phyloP scores from a whole-genome alignment of 2,888 invertebrate species.

The Meiosimyza decipiens region DNA sequence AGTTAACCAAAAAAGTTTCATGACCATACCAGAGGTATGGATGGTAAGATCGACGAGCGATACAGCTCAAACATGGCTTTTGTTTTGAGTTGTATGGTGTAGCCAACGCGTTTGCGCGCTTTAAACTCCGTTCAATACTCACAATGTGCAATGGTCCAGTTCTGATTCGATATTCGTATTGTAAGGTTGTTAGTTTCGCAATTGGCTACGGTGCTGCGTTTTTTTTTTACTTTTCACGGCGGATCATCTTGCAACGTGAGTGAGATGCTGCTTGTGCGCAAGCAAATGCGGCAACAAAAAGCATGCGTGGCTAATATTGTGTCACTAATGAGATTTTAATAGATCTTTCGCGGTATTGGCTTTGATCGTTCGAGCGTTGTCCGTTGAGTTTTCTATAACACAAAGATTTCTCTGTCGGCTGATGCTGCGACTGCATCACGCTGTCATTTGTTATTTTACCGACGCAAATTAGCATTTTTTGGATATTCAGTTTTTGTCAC shows the following conservation, averaged over 20 bases:
- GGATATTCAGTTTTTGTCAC: conserved; percentile 42
- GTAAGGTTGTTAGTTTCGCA: conserved; percentile 36
- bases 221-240: not conserved
- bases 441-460: conserved; percentile 13
- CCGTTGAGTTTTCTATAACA: conserved; percentile 1
- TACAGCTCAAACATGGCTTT: conserved; percentile 17
- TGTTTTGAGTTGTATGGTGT: not conserved
- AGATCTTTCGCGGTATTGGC: conserved; percentile 35
- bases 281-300: not conserved
- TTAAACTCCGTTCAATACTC: conserved; percentile 37
- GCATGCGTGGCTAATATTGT: conserved; percentile 42
- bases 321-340: conserved; percentile 58
- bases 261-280: not conserved
- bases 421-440: no score
- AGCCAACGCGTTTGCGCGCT: conserved; percentile 1
- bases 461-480: conserved; percentile 39
- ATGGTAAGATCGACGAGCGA: not conserved
- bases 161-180: conserved; percentile 46
- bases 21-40: not conserved
- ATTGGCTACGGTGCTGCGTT: not conserved
- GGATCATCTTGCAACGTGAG: not conserved
- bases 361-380: conserved; percentile 17
- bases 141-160: conserved; percentile 42
- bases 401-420: conserved; percentile 8
- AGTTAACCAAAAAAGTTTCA: not conserved